A percentile compares a stretch with the other conserved stretches of the same genome.
Conservation (phyloP, 2,113 vertebrate genomes). For the Paratilapia polleni region DNA sequence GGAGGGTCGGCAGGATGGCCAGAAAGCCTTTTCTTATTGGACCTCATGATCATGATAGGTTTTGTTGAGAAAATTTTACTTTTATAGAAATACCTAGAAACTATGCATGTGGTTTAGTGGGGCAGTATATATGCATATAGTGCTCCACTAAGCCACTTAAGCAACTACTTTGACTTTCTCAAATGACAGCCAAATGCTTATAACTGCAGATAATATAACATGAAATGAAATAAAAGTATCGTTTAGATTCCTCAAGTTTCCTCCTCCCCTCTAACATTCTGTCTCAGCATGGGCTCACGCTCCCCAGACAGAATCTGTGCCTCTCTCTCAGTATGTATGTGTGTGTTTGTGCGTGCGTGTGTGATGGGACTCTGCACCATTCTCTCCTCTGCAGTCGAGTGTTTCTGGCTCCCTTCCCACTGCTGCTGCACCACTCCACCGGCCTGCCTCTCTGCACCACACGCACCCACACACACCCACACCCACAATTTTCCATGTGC, state of each 20-base stretch:
- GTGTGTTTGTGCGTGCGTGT: constrained; percentile 29
- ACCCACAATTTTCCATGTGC: constrained; percentile 6
- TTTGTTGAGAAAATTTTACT: neutral
- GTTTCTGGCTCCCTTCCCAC: constrained; percentile 76
- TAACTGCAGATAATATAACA: neutral
- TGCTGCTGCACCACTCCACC: constrained; percentile 74
- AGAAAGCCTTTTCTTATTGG: neutral
- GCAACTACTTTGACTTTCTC: neutral
- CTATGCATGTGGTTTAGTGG: no score
- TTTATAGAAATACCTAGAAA: neutral
- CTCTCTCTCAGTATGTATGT: constrained; percentile 37
- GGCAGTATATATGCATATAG: no score
- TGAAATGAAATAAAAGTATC: constrained; percentile 13
- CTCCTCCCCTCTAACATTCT: constrained; percentile 3
- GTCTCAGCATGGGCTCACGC: constrained; percentile 20
- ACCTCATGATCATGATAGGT: neutral
- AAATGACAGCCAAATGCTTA: neutral
- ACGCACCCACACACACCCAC: constrained; percentile 29
- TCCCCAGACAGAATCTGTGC: constrained; percentile 56
- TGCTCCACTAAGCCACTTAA: neutral
- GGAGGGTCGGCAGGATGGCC: neutral
- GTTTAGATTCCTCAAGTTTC: constrained; percentile 28
- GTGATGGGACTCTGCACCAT: constrained; percentile 75
- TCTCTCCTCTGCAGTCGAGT: constrained; percentile 76
- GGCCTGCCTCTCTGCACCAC: constrained; percentile 66